Evolutionary conservation across 2,888 invertebrate genomes (phyloP).

Genomic region (Noctua fimbriata): DNA sequence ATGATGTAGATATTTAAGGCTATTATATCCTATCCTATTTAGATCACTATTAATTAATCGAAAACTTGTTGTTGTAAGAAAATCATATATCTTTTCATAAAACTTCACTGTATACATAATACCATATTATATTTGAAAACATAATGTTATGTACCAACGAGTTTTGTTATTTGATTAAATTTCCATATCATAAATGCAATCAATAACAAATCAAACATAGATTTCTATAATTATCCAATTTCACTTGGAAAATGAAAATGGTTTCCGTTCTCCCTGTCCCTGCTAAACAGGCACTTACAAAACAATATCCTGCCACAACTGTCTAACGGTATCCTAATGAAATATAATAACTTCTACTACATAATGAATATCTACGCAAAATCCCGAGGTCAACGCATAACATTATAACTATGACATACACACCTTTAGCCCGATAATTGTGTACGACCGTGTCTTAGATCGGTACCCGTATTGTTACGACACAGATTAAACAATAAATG

Average conservation of each 20-base stretch:
- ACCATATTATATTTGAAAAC: background rate
- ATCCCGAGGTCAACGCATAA: conserved; percentile 58
- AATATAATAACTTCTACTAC: conserved; percentile 47
- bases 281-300: background rate
- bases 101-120: background rate
- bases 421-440: conserved; percentile 57
- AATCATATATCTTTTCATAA: background rate
- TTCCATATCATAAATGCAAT: background rate
- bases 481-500: conserved; percentile 36
- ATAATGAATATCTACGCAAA: conserved; percentile 45
- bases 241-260: background rate
- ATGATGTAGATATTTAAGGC: background rate
- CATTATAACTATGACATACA: conserved; percentile 51
- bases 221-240: background rate
- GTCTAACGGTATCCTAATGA: conserved; percentile 40
- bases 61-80: background rate
- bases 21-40: too few relatives aligned
- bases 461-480: conserved; percentile 28
- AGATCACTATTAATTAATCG: background rate
- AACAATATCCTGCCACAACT: conserved; percentile 18
- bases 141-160: background rate
- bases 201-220: background rate
- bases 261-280: background rate
- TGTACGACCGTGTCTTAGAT: conserved; percentile 50
- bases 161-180: background rate